A percentile compares a stretch with the other conserved stretches of the same genome.
phyloP scores from a whole-genome alignment of 2,888 invertebrate genomes.

The Ptychoptera contaminata region DNA sequence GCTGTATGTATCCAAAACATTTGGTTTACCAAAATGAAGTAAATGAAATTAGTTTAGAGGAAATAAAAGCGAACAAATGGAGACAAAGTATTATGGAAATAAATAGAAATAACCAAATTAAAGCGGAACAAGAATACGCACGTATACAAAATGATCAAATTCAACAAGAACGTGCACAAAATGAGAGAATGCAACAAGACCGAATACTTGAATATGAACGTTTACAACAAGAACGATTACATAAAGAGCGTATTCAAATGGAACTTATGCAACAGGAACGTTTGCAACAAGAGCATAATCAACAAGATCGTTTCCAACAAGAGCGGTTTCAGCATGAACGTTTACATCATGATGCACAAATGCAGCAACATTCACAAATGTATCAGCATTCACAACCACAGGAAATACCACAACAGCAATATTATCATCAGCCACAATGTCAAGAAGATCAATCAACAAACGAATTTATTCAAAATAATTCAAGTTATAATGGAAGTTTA shows the following conservation, averaged over 20 bases:
- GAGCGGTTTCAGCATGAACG: background rate
- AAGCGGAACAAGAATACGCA: background rate
- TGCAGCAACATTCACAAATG: background rate
- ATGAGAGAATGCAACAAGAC: slow-evolving; percentile 2
- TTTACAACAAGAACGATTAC: slow-evolving; percentile 2
- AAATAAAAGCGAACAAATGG: slow-evolving; percentile 23
- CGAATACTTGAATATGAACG: slow-evolving; percentile 1
- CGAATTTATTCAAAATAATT: background rate
- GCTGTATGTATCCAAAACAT: slow-evolving; percentile 26
- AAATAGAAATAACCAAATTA: slow-evolving; percentile 1
- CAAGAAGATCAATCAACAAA: background rate
- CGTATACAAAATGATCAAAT: background rate
- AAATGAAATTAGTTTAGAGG: slow-evolving; percentile 28
- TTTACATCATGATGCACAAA: background rate
- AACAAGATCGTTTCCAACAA: background rate
- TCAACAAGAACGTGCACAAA: slow-evolving; percentile 1
- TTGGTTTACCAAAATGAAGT: slow-evolving; percentile 26
- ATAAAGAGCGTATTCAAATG: background rate
- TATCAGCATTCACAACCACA: background rate
- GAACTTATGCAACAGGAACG: slow-evolving; percentile 2
- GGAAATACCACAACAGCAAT: background rate
- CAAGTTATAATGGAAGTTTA: background rate
- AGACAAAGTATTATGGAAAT: slow-evolving; percentile 8
- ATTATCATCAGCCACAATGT: background rate
- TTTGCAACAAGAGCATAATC: background rate